Evolutionary conservation across 2,113 vertebrate species (phyloP).

Genomic region (Tursiops truncatus): DNA sequence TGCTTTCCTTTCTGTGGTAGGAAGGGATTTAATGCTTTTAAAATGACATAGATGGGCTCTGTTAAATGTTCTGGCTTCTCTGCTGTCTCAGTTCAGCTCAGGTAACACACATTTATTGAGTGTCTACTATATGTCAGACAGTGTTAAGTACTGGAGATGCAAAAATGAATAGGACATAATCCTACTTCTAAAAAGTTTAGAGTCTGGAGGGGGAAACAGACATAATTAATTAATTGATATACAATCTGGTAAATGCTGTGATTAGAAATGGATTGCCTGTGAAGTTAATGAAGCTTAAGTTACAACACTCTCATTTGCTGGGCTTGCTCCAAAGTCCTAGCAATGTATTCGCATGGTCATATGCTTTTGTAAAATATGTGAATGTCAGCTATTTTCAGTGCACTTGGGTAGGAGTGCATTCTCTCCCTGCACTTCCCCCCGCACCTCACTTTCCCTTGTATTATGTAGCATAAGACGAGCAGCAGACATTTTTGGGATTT

Average conservation of each 20-base stretch:
- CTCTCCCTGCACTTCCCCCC: background rate
- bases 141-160: background rate
- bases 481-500: background rate
- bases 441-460: background rate
- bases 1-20: background rate
- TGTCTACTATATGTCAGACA: background rate
- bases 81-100: background rate
- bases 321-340: background rate
- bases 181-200: background rate
- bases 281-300: background rate
- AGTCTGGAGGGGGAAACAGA: background rate
- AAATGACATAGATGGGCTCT: background rate
- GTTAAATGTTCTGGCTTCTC: background rate
- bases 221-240: conserved; percentile 20
- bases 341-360: background rate
- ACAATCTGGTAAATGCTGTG: background rate
- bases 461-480: background rate
- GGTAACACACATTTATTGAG: background rate
- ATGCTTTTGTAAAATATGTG: background rate
- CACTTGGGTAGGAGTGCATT: background rate
- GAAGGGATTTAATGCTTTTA: background rate
- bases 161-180: background rate
- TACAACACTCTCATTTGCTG: background rate
- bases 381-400: background rate
- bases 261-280: conserved; percentile 47